Percentiles rank a stretch among this genome's conserved stretches.
Evolutionary conservation across 2,113 vertebrate genomes (phyloP).

Genomic region (Rostratula benghalensis): DNA sequence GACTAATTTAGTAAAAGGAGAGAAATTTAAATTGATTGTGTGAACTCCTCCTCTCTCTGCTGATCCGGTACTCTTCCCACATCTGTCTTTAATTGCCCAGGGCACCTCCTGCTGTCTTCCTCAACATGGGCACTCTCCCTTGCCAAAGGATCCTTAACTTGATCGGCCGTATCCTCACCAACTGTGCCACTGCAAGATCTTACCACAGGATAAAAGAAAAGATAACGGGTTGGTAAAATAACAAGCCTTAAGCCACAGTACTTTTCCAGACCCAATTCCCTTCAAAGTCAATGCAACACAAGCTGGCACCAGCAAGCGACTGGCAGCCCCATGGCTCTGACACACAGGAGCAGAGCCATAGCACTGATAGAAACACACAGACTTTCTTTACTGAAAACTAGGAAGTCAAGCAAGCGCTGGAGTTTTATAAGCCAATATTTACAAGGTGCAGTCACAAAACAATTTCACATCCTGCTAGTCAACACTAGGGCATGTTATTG

Average conservation of each 20-base stretch:
- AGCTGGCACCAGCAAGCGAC: neutral
- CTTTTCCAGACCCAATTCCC: neutral
- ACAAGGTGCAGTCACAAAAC: neutral
- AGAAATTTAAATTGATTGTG: neutral
- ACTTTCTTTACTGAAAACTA: neutral
- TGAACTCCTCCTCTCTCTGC: neutral
- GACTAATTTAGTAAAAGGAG: neutral
- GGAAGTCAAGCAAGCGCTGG: neutral
- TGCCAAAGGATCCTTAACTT: neutral
- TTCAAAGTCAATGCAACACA: neutral
- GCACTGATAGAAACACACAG: neutral
- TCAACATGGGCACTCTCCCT: neutral
- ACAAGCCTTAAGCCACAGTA: neutral
- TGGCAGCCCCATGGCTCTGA: neutral
- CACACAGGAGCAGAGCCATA: neutral
- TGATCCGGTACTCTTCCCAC: neutral
- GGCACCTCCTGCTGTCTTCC: slow-evolving; percentile 58
- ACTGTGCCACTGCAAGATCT: neutral
- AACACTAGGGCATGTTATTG: neutral
- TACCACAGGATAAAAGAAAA: neutral
- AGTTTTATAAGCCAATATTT: slow-evolving; percentile 3
- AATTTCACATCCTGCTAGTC: neutral
- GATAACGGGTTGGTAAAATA: neutral
- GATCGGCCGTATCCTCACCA: neutral
- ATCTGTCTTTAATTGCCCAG: slow-evolving; percentile 52